Percentiles rank a stretch among this genome's conserved stretches.
These are phyloP conservation scores for Andrena flavipes DNA, from an alignment of 2,888 invertebrate species.

Conservation along the genomic window DNA sequence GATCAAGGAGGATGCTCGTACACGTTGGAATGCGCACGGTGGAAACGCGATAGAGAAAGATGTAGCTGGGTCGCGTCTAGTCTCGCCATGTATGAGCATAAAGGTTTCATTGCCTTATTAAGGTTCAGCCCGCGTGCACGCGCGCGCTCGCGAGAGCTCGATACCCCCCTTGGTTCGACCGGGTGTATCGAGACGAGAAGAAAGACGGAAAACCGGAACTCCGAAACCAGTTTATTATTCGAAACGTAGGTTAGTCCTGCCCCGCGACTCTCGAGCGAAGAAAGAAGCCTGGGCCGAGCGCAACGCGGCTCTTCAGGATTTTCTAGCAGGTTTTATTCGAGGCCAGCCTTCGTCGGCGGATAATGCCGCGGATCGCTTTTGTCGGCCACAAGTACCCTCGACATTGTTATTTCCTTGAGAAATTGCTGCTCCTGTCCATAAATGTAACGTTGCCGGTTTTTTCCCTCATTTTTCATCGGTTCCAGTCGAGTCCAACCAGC, in stretches of 20 bases:
- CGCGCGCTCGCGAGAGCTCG: constrained; percentile 5
- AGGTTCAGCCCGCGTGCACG: constrained; percentile 51
- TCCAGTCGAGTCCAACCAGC: neutral
- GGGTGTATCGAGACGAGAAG: constrained; percentile 56
- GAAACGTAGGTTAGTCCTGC: constrained; percentile 64
- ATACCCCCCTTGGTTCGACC: constrained; percentile 30
- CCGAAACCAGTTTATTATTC: constrained; percentile 74
- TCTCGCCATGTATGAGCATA: constrained; percentile 74
- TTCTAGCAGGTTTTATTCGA: constrained; percentile 68
- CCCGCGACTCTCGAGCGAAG: constrained; percentile 16
- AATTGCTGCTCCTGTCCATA: constrained; percentile 41
- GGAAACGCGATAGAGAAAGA: constrained; percentile 31
- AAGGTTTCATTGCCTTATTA: constrained; percentile 77
- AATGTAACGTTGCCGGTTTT: constrained; percentile 20
- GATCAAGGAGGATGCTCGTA: constrained; percentile 40
- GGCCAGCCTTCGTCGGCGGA: constrained; percentile 48
- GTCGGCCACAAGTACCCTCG: constrained; percentile 28
- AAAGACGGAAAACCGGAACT: constrained; percentile 80
- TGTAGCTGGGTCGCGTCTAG: constrained; percentile 59
- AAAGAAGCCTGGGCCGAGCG: constrained; percentile 42
- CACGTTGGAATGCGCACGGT: constrained; percentile 14
- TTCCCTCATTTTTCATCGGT: neutral
- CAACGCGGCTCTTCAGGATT: constrained; percentile 46
- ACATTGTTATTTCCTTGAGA: constrained; percentile 48
- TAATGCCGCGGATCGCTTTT: constrained; percentile 49